These are phyloP conservation scores for Alloscopus bannaensis DNA, from an alignment of 2,888 invertebrate genomes.

Conservation along the genomic window DNA sequence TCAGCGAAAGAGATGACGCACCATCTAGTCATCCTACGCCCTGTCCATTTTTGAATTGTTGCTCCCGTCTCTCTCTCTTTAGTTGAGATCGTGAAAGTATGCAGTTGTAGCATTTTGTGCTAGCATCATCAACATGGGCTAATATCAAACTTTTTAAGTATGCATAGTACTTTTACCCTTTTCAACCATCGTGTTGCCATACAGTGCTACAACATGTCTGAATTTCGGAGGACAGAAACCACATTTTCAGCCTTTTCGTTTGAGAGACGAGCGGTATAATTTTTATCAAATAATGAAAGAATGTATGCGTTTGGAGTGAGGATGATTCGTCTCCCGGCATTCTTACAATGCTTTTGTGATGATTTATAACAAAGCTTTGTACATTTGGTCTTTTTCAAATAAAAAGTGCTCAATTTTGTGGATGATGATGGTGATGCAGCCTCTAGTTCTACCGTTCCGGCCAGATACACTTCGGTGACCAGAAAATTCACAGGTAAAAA, in stretches of 20 bases:
- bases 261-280: too few relatives aligned
- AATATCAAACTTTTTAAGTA: too few relatives aligned
- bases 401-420: neutral
- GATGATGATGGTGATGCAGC: neutral
- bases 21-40: constrained; percentile 41
- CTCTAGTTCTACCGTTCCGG: constrained; percentile 39
- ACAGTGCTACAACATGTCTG: neutral
- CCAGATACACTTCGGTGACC: constrained; percentile 61
- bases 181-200: constrained; percentile 9
- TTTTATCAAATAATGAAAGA: too few relatives aligned
- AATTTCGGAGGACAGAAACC: neutral
- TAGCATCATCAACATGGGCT: too few relatives aligned
- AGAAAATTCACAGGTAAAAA: constrained; percentile 58
- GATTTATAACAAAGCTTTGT: constrained; percentile 11
- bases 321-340: too few relatives aligned
- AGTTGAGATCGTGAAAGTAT: neutral
- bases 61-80: neutral
- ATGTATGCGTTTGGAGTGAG: too few relatives aligned
- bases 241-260: too few relatives aligned
- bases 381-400: constrained; percentile 8
- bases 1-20: constrained; percentile 27
- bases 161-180: constrained; percentile 23
- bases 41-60: constrained; percentile 49
- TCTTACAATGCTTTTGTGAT: constrained; percentile 21
- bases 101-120: neutral